Percentiles rank a stretch among this genome's conserved stretches.
Evolutionary conservation across 2,113 vertebrate species (phyloP).

Genomic region (Aegithalos caudatus): DNA sequence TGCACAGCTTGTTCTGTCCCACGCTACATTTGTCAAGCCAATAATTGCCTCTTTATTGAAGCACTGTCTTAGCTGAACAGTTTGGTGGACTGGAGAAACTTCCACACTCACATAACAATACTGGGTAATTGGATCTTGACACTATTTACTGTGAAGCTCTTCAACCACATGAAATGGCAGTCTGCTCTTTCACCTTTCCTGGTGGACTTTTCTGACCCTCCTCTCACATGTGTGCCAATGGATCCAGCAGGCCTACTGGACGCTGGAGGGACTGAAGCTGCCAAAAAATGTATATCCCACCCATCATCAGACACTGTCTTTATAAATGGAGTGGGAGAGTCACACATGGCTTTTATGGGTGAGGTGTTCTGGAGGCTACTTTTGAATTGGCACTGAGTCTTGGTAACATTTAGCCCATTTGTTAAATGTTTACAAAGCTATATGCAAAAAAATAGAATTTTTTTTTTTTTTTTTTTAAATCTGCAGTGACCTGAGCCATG

Average conservation of each 20-base stretch:
- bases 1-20: background rate
- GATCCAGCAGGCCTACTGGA: background rate
- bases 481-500: background rate
- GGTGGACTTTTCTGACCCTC: background rate
- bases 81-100: background rate
- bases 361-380: background rate
- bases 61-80: background rate
- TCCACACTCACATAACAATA: background rate
- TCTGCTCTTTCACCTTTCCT: background rate
- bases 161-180: rapidly evolving
- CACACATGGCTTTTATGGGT: background rate
- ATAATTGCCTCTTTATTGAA: background rate
- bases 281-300: background rate
- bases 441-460: background rate
- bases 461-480: no score
- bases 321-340: background rate
- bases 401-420: background rate
- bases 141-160: background rate
- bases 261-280: background rate
- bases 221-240: rapidly evolving
- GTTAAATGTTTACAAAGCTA: background rate
- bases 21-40: background rate
- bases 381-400: background rate
- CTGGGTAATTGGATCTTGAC: background rate
- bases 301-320: background rate